Evolutionary conservation across 2,113 vertebrate genomes (phyloP).

Genomic region (Cheirogaleus medius): DNA sequence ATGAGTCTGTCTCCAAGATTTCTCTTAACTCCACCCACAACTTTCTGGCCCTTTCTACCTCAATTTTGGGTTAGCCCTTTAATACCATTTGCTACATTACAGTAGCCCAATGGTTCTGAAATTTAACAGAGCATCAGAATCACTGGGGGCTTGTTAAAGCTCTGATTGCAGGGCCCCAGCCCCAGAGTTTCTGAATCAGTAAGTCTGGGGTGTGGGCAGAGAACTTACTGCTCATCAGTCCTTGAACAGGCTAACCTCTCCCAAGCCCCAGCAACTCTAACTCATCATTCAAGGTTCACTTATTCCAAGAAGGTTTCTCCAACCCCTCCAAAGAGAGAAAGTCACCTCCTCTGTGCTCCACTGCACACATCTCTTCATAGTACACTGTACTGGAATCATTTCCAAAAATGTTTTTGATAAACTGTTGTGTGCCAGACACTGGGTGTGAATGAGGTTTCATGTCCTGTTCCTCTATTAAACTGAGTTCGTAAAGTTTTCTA

Average conservation of each 20-base stretch:
- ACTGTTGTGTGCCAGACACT: neutral
- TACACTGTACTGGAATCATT: neutral
- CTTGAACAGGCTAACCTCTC: neutral
- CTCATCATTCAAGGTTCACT: neutral
- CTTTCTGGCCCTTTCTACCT: neutral
- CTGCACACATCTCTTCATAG: neutral
- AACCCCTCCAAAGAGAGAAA: neutral
- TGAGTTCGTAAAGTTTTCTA: neutral
- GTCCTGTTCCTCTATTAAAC: neutral
- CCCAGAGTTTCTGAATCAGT: neutral
- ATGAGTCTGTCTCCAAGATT: neutral
- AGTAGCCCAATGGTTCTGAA: neutral
- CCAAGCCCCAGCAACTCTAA: neutral
- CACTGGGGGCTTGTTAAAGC: neutral
- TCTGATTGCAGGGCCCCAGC: no score
- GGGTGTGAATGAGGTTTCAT: neutral
- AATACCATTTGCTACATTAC: neutral
- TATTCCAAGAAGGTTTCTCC: neutral
- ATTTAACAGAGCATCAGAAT: neutral
- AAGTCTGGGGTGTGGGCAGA: neutral
- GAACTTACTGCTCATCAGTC: neutral
- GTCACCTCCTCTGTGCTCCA: neutral
- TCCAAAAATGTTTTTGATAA: neutral
- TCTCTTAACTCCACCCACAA: neutral
- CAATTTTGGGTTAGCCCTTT: neutral